A percentile compares a stretch with the other conserved stretches of the same genome.
These are phyloP conservation scores for Cariama cristata DNA, from an alignment of 2,113 vertebrate species.

Conservation along the genomic window DNA sequence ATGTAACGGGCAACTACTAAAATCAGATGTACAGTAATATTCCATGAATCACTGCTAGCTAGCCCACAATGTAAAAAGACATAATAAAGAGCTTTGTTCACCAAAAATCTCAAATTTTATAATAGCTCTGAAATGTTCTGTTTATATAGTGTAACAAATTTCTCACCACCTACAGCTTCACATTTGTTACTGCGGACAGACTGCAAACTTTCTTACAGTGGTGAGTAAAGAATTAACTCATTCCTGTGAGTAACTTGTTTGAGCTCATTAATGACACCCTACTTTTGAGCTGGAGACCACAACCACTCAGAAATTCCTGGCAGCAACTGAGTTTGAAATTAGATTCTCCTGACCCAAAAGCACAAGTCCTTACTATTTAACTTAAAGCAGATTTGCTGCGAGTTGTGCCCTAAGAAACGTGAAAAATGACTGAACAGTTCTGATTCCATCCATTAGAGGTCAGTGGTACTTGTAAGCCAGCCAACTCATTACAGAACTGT, in stretches of 20 bases:
- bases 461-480: conserved; percentile 61
- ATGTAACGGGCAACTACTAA: conserved; percentile 72
- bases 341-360: conserved; percentile 37
- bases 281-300: neutral
- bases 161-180: conserved; percentile 54
- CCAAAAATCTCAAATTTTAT: conserved; percentile 51
- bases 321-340: conserved; percentile 15
- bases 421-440: conserved; percentile 57
- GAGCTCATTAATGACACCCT: neutral
- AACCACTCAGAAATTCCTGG: conserved; percentile 48
- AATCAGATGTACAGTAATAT: conserved; percentile 75
- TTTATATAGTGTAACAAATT: conserved; percentile 40
- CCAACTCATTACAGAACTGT: conserved; percentile 60
- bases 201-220: neutral
- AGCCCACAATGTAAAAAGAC: conserved; percentile 41
- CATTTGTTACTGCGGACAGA: conserved; percentile 14
- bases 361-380: neutral
- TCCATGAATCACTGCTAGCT: conserved; percentile 75
- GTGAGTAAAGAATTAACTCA: neutral
- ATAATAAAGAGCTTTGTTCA: conserved; percentile 63
- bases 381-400: neutral
- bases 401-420: conserved; percentile 34
- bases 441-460: conserved; percentile 64
- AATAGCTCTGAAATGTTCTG: conserved; percentile 51
- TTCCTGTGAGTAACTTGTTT: neutral